Evolutionary conservation across 2,113 vertebrate genomes (phyloP), one percentile per base, ranked within the genome.

Genomic region (Myxocyprinus asiaticus): DNA sequence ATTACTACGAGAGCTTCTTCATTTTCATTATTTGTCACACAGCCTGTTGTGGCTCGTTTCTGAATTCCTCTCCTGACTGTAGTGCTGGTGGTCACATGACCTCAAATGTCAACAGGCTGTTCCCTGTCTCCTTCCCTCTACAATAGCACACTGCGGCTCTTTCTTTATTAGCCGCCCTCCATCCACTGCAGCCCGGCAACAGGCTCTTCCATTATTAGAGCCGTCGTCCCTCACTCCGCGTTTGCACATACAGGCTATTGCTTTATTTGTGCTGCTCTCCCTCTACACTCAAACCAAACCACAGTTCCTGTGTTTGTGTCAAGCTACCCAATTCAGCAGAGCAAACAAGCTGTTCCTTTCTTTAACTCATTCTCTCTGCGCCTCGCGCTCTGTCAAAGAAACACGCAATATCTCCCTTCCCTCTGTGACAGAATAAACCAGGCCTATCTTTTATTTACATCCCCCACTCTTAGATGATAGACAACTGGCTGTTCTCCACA

Each of bases 331-430:
- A 81, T 9, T 15, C 69, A 63, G 81, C 56, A 71, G 1, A 84
- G 78, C 83, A 83, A 84, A 86, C 86, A 88, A 85, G 87, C 88
- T 86, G 64, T 87, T 87, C 80, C 85, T 79, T 63, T 81, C 63
- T 75, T 33, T 79, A 63, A 59, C 70, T 82, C 81, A 56, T 53
- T 75, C 63, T 17, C 56, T 76, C 56, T 53, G 66, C 3, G 22
- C 22, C 67, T 56, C 44, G 15, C 33, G 7, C 47, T 56, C 17
- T 14, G 55, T 67, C 78, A 50, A 84, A 84, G 82, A 88, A 86
- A 87, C 73, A 86, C 65, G 42, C 82, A 55, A 51, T 76, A 33
- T 33, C 22, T 33, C 22, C 82, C 68, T 50, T 73, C 59, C 59
- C 42, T 10, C 12, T n/a, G 10, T 68, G 45, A 56, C 17, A 67